A percentile compares a stretch with the other conserved stretches of the same genome.
Conservation (phyloP, 2,113 vertebrate species). For the Platysternon megacephalum region DNA sequence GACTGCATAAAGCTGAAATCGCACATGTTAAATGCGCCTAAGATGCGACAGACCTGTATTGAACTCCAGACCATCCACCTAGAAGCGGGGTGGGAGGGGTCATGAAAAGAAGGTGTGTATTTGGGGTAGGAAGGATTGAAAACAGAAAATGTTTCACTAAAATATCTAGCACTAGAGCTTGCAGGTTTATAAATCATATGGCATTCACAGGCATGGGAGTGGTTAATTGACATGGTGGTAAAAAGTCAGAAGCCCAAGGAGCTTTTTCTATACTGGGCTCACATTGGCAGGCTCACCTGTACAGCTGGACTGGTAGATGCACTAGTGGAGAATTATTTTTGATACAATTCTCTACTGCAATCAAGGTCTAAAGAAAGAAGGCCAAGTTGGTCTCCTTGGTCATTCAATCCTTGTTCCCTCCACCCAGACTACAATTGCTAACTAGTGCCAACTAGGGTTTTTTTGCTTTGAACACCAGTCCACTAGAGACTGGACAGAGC, state of each 20-base stretch:
- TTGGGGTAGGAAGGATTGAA: background rate
- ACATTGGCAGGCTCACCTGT: background rate
- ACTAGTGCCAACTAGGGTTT: background rate
- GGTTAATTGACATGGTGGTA: background rate
- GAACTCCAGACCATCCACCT: conserved; percentile 27
- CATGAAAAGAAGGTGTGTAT: background rate
- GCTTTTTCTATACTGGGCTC: background rate
- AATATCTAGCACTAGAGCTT: background rate
- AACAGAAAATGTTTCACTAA: background rate
- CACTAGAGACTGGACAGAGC: background rate
- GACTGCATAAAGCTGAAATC: no score
- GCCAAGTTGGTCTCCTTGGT: background rate
- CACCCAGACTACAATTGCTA: background rate
- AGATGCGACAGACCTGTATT: no score
- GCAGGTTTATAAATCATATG: background rate
- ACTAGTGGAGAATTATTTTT: background rate
- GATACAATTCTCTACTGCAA: background rate
- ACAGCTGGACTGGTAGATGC: background rate
- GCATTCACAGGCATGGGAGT: background rate
- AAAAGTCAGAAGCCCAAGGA: background rate
- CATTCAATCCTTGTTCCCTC: background rate
- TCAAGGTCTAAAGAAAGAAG: background rate
- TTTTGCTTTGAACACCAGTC: background rate
- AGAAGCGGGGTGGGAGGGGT: background rate
- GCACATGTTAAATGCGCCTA: no score